Base-by-base conservation (phyloP, 2,113 vertebrate genomes). In the Aplodontia rufa region DNA sequence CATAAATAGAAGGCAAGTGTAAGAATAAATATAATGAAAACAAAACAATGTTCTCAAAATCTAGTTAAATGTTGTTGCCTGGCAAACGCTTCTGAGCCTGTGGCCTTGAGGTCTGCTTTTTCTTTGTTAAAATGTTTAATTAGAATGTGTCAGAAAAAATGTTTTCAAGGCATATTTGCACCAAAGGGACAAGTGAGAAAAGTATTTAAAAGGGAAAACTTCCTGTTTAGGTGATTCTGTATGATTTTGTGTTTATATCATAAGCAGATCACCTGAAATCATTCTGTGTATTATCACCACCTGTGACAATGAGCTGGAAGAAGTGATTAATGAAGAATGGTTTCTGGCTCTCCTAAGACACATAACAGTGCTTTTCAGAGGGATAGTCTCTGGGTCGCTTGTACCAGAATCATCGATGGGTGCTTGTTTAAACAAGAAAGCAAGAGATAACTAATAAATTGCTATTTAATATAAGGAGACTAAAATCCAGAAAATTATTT, bases 1-100 rank as follows among this genome's bases (percentile, higher is more conserved):
- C 58, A 93, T 80, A 93, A 90, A 88, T 81, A 79, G 49, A 90
- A 92, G 32, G 16, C 76, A 86, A 74, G 14, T 87, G 4, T 88
- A 85, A 95, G 93, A 88, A 51, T 60, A 74, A 86, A 80, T 71
- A 32, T 40, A 96, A 88, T 66, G 71, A 53, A 94, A 96, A 88
- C 9, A 95, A 96, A 96, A 47, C 16, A 78, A n/a, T 88, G 4
- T 76, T 91, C 37, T 93, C 53, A 68, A 86, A 91, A 96, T 89
- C 5, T 42, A 93, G 14, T 28, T 94, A 40, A 90, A 82, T 90
- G 40, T 49, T 83, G 28, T 83, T 95, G 49, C 55, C n/a, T 87
- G 22, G 53, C 17, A 78, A 79, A 66, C 32, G 16, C 17, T 83
- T 5, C 47, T 32, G 19, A 62, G 32, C 68, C 92, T 84, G 30